phyloP scores from a whole-genome alignment of 2,888 invertebrate species.

The Scrobipalpa atriplicella region DNA sequence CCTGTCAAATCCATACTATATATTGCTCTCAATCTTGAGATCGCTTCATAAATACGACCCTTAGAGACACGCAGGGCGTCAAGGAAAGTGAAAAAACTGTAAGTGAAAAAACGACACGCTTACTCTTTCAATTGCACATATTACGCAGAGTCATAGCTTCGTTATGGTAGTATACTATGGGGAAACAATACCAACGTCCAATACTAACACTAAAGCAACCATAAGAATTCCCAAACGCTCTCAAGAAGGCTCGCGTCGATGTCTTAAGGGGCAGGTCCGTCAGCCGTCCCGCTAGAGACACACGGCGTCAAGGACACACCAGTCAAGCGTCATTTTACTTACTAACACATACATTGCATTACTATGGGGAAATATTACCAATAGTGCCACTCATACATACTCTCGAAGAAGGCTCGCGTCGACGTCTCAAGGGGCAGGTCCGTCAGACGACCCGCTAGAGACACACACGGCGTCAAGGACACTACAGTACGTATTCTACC shows the following conservation, averaged over 20 bases:
- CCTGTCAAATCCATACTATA: too few species aligned
- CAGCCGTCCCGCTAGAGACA: slow-evolving; percentile 86
- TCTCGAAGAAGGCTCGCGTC: slow-evolving; percentile 64
- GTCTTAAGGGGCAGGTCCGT: slow-evolving; percentile 72
- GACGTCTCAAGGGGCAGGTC: slow-evolving; percentile 71
- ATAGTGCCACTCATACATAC: too few species aligned
- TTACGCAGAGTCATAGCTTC: too few species aligned
- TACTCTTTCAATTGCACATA: too few species aligned
- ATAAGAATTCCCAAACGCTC: too few species aligned
- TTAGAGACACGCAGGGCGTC: slow-evolving; percentile 93
- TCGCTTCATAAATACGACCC: too few species aligned
- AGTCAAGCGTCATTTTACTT: too few species aligned
- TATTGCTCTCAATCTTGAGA: too few species aligned
- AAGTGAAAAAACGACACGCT: slow-evolving; percentile 25
- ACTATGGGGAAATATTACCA: slow-evolving; percentile 36
- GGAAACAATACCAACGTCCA: too few species aligned
- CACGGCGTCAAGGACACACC: slow-evolving; percentile 92
- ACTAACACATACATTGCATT: too few species aligned
- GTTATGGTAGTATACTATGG: too few species aligned
- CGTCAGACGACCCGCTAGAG: slow-evolving; percentile 85
- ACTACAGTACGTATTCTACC: slow-evolving; percentile 85
- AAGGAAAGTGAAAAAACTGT: slow-evolving; percentile 90
- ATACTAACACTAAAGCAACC: too few species aligned
- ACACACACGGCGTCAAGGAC: slow-evolving; percentile 94
- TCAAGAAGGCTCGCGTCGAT: slow-evolving; percentile 68